Percentiles rank a stretch among this genome's conserved stretches.
Conservation (phyloP, 2,797 vertebrate species). For the Sebastes taczanowskii region DNA sequence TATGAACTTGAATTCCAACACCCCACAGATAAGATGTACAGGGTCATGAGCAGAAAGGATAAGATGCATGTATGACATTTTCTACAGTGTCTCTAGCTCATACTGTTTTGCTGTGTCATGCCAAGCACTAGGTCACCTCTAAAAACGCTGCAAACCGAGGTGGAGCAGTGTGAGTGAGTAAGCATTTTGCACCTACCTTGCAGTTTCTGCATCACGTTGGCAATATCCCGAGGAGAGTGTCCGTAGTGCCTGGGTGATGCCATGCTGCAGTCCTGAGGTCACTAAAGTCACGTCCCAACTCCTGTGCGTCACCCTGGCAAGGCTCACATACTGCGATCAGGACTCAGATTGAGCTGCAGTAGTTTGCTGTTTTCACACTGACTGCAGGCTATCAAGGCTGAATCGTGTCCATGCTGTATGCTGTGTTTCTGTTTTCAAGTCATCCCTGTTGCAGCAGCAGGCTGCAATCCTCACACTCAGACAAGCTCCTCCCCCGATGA, state of each 20-base stretch:
- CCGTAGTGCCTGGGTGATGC: slow-evolving; percentile 85
- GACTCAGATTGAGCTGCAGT: slow-evolving; percentile 32
- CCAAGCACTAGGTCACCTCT: slow-evolving; percentile 76
- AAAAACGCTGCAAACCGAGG: slow-evolving; percentile 64
- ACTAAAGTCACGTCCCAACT: slow-evolving; percentile 48
- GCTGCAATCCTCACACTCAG: slow-evolving; percentile 68
- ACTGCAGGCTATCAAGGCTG: slow-evolving; percentile 26
- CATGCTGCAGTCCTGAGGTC: slow-evolving; percentile 79
- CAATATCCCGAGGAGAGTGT: slow-evolving; percentile 87
- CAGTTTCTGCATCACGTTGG: slow-evolving; percentile 95
- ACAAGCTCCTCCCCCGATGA: slow-evolving; percentile 71
- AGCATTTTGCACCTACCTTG: slow-evolving; percentile 89
- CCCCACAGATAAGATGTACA: slow-evolving; percentile 2
- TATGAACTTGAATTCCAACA: slow-evolving; percentile 14
- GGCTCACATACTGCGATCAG: slow-evolving; percentile 34
- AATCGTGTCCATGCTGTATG: slow-evolving; percentile 22
- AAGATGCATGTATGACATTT: neutral
- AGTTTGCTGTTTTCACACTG: slow-evolving; percentile 35
- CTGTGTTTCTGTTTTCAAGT: slow-evolving; percentile 40
- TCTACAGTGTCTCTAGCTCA: neutral
- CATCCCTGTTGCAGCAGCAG: slow-evolving; percentile 72
- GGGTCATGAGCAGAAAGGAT: neutral
- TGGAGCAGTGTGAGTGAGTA: slow-evolving; percentile 68
- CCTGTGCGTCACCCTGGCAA: slow-evolving; percentile 36
- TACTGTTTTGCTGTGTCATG: slow-evolving; percentile 76